Conservation (phyloP, 2,113 vertebrate species). For the Theristicus caerulescens region DNA sequence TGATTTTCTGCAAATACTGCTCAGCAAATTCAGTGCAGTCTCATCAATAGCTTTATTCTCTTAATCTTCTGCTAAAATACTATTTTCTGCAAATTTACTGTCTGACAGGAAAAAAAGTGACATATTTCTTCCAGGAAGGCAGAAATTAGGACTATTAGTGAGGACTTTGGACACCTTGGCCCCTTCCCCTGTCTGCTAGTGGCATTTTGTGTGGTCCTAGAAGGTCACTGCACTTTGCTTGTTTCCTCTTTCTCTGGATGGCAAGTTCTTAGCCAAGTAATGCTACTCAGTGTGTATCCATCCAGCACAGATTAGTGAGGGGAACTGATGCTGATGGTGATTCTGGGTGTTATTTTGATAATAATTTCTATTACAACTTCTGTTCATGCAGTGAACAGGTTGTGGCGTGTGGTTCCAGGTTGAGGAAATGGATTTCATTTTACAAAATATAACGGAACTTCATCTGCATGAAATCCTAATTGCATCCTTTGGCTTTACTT, state of each 20-base stretch:
- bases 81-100: background rate
- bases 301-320: background rate
- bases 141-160: background rate
- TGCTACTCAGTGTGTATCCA: background rate
- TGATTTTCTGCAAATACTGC: conserved; percentile 10
- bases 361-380: background rate
- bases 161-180: background rate
- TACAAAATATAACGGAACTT: background rate
- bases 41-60: conserved; percentile 10
- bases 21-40: background rate
- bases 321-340: background rate
- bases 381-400: background rate
- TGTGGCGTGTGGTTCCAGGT: background rate
- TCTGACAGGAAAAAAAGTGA: background rate
- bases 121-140: background rate
- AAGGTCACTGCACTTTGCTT: background rate
- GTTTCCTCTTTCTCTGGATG: background rate
- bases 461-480: conserved; percentile 15
- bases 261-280: background rate
- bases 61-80: background rate
- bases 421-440: background rate
- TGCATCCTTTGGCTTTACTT: conserved; percentile 21
- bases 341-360: background rate
- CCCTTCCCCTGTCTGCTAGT: background rate
- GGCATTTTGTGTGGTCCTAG: background rate